A percentile compares a stretch with the other conserved stretches of the same genome.
These are phyloP conservation scores for Callocephalon fimbriatum DNA, from an alignment of 2,113 vertebrate species.

Conservation along the genomic window DNA sequence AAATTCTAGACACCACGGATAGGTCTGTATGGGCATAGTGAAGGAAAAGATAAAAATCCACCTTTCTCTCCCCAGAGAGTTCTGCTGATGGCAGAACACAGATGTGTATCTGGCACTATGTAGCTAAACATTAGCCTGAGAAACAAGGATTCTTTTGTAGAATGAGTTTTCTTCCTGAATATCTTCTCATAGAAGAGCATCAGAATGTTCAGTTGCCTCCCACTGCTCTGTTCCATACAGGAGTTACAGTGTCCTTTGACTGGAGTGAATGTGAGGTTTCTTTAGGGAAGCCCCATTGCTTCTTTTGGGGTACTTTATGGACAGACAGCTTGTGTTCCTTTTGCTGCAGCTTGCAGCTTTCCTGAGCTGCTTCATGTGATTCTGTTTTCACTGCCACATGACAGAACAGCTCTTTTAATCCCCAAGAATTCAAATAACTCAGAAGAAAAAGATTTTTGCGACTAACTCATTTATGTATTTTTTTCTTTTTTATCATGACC, in stretches of 20 bases:
- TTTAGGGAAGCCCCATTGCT: background rate
- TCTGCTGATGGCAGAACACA: background rate
- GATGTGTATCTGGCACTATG: accelerated
- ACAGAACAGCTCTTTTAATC: background rate
- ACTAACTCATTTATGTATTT: background rate
- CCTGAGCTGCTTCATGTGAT: background rate
- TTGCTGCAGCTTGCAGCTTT: background rate
- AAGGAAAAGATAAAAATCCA: background rate
- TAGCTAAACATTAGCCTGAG: background rate
- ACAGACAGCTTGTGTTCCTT: background rate
- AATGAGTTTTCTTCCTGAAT: background rate
- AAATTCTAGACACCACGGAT: background rate
- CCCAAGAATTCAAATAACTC: background rate
- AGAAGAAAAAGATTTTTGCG: background rate
- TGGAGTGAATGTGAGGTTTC: too few relatives aligned
- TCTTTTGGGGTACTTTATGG: background rate
- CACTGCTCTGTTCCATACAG: accelerated
- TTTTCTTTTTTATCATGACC: background rate
- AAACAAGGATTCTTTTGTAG: background rate
- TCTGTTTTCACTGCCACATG: background rate
- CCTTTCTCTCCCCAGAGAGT: background rate
- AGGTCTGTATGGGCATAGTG: background rate
- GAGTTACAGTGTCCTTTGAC: accelerated
- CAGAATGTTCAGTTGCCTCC: background rate
- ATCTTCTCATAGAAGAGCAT: background rate